Conservation (phyloP, 2,113 vertebrate genomes). For the Morphnarchus princeps region DNA sequence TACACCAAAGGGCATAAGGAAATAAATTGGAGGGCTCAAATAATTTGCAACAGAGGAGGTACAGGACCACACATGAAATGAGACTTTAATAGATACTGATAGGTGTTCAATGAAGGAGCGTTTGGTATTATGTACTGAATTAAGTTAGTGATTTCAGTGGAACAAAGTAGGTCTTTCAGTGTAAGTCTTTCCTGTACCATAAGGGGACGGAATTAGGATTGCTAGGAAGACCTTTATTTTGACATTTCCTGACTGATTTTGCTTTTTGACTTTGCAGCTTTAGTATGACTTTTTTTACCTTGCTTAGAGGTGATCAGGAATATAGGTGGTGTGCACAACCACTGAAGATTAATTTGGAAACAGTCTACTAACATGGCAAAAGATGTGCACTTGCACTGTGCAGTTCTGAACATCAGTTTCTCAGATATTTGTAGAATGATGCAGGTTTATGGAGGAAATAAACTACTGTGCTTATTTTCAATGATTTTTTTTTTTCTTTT, state of each 20-base stretch:
- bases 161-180: background rate
- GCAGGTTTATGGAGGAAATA: background rate
- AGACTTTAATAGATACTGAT: background rate
- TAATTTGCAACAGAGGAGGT: background rate
- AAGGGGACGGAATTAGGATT: background rate
- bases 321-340: background rate
- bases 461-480: background rate
- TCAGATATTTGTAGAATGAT: background rate
- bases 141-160: background rate
- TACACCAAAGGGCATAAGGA: background rate
- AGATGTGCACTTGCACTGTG: background rate
- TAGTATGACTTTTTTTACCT: background rate
- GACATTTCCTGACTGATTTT: background rate
- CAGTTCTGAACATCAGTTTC: background rate
- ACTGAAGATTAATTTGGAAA: background rate
- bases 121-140: background rate
- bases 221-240: background rate
- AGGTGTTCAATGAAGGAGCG: background rate
- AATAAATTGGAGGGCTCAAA: background rate
- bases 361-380: background rate
- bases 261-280: background rate
- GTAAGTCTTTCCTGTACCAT: background rate
- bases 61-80: background rate
- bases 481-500: background rate
- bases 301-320: background rate